Evolutionary conservation across 53 echinoderm and acorn worm species (phyloP).

Genomic region (Hippasteria phrygiana): DNA sequence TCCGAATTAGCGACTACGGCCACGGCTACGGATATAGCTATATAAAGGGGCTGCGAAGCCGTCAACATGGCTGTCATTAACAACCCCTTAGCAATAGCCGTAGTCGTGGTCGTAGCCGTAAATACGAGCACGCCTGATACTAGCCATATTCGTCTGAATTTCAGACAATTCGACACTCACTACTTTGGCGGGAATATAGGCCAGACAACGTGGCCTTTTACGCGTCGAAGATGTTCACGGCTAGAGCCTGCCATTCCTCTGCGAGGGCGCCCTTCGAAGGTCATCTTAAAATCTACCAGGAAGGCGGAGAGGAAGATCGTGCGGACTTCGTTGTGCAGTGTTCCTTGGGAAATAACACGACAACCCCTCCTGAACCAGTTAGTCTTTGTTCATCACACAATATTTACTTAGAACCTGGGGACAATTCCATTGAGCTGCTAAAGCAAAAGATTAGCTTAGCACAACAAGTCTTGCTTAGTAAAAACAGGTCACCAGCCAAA

Average conservation of each 20-base stretch:
- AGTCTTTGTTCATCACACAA: not conserved
- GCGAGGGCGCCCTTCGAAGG: not conserved
- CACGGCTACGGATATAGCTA: too few species aligned
- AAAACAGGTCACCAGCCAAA: too few species aligned
- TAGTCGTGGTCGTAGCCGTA: too few species aligned
- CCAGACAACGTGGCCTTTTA: not conserved
- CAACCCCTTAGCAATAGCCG: too few species aligned
- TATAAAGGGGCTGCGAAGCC: too few species aligned
- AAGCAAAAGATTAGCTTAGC: not conserved
- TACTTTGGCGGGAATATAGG: not conserved
- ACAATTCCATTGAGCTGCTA: not conserved
- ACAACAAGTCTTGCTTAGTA: not conserved
- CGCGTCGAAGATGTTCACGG: not conserved
- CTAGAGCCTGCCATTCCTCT: not conserved
- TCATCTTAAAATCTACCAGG: conserved; percentile 8
- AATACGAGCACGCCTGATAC: too few species aligned
- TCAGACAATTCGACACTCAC: not conserved
- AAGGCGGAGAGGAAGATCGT: not conserved
- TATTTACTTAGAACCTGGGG: not conserved
- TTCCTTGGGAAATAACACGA: not conserved
- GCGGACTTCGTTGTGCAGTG: not conserved
- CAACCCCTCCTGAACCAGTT: not conserved
- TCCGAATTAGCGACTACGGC: too few species aligned
- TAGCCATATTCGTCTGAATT: not conserved
- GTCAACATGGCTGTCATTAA: too few species aligned